Evolutionary conservation across 1,140 invertebrate species (phyloP).

Genomic region (Aphelenchoides avenae): DNA sequence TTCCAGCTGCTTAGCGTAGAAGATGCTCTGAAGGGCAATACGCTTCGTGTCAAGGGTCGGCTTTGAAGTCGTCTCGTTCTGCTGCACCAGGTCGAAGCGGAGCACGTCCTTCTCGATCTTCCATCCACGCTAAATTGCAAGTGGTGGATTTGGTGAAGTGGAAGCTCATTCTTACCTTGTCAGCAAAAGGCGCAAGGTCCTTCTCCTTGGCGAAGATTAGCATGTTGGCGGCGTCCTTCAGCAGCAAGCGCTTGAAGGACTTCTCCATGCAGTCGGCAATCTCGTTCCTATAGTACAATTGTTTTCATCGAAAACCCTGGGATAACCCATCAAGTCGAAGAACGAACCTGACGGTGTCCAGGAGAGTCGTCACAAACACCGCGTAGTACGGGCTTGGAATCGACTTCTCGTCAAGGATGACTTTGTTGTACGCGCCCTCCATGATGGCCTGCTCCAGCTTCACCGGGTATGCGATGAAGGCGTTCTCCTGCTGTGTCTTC

Average conservation of each 20-base stretch:
- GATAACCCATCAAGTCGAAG: conserved; percentile 3
- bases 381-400: conserved; percentile 93
- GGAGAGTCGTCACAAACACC: conserved; percentile 91
- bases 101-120: conserved; percentile 72
- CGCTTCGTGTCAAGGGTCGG: conserved; percentile 79
- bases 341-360: conserved; percentile 86
- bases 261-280: conserved; percentile 93
- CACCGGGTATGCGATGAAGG: conserved; percentile 89
- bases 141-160: conserved; percentile 59
- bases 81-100: conserved; percentile 66
- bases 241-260: conserved; percentile 83
- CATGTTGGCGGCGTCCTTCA: conserved; percentile 80
- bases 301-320: conserved; percentile 5
- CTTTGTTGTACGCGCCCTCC: conserved; percentile 98
- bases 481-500: conserved; percentile 77
- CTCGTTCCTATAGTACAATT: conserved; percentile 69
- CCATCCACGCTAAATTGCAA: conserved; percentile 66
- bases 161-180: conserved; percentile 56
- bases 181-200: conserved; percentile 74
- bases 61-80: conserved; percentile 63
- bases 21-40: conserved; percentile 84
- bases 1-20: conserved; percentile 95
- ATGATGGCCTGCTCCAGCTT: conserved; percentile 95
- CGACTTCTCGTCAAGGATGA: conserved; percentile 75
- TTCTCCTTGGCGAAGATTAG: conserved; percentile 74